These are phyloP conservation scores for Rhynchophorus ferrugineus DNA, from an alignment of 1,140 invertebrate genomes.

Conservation along the genomic window DNA sequence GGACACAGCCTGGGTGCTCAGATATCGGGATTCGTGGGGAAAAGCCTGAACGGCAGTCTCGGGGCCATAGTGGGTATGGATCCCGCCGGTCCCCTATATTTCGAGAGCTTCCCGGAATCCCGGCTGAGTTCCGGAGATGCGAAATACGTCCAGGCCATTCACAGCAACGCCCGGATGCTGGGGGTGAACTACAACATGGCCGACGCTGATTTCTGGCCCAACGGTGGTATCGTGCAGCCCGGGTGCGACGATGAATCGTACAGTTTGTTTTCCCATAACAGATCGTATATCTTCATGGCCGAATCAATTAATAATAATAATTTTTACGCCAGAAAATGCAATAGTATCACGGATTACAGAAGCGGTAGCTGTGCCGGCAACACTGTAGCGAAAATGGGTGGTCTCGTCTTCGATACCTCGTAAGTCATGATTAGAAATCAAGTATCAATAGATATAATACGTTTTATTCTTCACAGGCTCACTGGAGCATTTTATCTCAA, in stretches of 20 bases:
- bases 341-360: conserved; percentile 47
- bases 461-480: too few relatives aligned
- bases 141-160: conserved; percentile 53
- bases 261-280: conserved; percentile 45
- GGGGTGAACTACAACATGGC: conserved; percentile 53
- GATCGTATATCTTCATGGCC: conserved; percentile 45
- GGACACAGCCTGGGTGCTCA: background rate
- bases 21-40: conserved; percentile 43
- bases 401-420: background rate
- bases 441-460: too few relatives aligned
- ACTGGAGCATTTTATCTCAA: too few relatives aligned
- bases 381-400: conserved; percentile 10
- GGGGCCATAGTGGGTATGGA: conserved; percentile 41
- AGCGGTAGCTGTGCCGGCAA: conserved; percentile 46
- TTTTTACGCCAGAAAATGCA: conserved; percentile 47
- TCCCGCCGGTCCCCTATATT: conserved; percentile 48
- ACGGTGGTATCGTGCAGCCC: conserved; percentile 56
- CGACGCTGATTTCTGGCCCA: conserved; percentile 64
- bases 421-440: too few relatives aligned
- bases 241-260: conserved; percentile 50
- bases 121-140: conserved; percentile 54
- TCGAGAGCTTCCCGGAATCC: conserved; percentile 38
- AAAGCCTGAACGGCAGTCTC: conserved; percentile 23
- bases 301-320: conserved; percentile 20
- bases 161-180: conserved; percentile 55